Base-by-base conservation (phyloP, 2,888 invertebrate species). In the Digitonthophagus gazella region DNA sequence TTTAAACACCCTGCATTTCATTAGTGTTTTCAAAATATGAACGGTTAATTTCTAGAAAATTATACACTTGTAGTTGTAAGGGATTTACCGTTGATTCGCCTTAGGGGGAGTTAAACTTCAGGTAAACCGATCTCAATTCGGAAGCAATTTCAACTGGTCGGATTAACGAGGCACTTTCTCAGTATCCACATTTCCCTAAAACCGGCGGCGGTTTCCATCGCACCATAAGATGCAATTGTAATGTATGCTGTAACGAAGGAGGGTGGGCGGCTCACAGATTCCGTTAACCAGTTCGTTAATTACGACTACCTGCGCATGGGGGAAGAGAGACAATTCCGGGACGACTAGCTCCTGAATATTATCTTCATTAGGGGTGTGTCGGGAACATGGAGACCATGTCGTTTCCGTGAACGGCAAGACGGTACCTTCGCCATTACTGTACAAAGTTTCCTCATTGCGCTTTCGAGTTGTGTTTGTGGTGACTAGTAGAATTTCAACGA, bases 351-450 rank as follows among this genome's bases (percentile, higher is more conserved):
- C 67, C 64, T 64, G 67, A 69, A 71, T 72, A 71, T 72, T 72
- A 69, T 70, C 70, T 71, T 69, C 71, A 68, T 72, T 71, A 71
- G 58, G 44, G 44, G 65, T 63, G 69, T 64, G 69, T 66, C 66
- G 66, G 57, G 66, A 69, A 69, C 66, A 67, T 66, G 66, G 55
- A 44, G 18, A 44, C 28, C 28, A 44, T 44, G 28, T 44, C 28
- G 28, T 44, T 44, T 44, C 28, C 11, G 6, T 5, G 28, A 44
- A 44, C 11, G n/a, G 11, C 28, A 11, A 44, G 28, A 8, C 44
- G 55, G 15, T 18, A 55, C 15, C 65, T 28, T 15, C 44, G 16
- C 55, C 61, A 11, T 61, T 19, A n/a, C 18, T 19, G 18, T 14
- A 20, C 61, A 61, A 18, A 61, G 16, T 19, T 20, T 18, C n/a